Conservation (phyloP, 2,888 invertebrate species). For the Pinctada fucata region DNA sequence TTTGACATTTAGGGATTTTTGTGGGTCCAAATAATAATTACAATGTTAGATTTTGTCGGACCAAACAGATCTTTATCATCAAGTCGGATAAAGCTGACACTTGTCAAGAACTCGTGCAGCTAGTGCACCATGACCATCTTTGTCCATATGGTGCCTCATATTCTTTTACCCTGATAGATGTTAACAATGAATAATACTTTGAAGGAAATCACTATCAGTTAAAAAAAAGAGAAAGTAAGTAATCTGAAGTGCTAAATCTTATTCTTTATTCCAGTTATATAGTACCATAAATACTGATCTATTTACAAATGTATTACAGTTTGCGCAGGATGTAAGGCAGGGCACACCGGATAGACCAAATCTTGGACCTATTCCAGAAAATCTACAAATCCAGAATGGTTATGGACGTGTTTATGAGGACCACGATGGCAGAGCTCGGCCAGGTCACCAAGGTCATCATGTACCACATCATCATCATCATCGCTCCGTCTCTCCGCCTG, state of each 20-base stretch:
- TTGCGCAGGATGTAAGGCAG: background rate
- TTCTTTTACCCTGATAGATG: background rate
- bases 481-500: constrained; percentile 50
- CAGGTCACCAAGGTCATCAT: background rate
- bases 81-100: too few relatives aligned
- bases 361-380: constrained; percentile 68
- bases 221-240: too few relatives aligned
- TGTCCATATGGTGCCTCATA: background rate
- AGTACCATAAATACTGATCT: too few relatives aligned
- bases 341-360: constrained; percentile 58
- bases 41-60: too few relatives aligned
- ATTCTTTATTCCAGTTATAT: too few relatives aligned
- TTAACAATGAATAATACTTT: background rate
- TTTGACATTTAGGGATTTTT: too few relatives aligned
- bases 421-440: constrained; percentile 17
- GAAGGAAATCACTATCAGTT: too few relatives aligned
- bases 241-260: too few relatives aligned
- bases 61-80: too few relatives aligned
- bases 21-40: too few relatives aligned
- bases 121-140: too few relatives aligned
- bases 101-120: too few relatives aligned
- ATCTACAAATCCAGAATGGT: constrained; percentile 59
- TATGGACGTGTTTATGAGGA: constrained; percentile 27
- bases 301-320: background rate
- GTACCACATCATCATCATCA: background rate